Base-by-base conservation (phyloP, 2,888 invertebrate genomes). In the Macropis europaea region DNA sequence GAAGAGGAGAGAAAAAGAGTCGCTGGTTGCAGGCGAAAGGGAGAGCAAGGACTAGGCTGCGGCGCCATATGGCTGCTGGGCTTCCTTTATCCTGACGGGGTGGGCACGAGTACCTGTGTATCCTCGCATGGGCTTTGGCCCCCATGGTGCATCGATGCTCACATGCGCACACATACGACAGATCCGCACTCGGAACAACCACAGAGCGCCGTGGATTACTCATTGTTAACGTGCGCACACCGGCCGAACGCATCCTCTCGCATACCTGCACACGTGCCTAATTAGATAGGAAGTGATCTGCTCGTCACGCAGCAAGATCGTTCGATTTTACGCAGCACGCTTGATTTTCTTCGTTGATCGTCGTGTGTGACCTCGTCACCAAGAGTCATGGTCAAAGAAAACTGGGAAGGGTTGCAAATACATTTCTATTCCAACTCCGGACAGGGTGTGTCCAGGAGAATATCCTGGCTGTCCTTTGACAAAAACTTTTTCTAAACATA, bases 61-160 rank as follows among this genome's bases (percentile, higher is more conserved):
- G 76, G 78, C 75, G 79, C 83, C 83, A 84, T 83, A 83, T 83
- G 83, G 83, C 82, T 76, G 77, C 73, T 76, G 54, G 71, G 66
- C n/a, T 42, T 73, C 75, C 81, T 81, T 81, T 81, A 81, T 78
- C 74, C 81, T 48, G 38, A 75, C 61, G 71, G 72, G 64, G 66
- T 71, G 56, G 67, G 53, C 66, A 61, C 73, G 50, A 79, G 80
- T 78, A 78, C 76, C 78, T 78, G 75, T 60, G 69, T 68, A 73
- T 54, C 56, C 60, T 36, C 66, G 48, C 38, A 48, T 47, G 48
- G 36, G 47, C 13, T 34, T 42, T 24, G 15, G 43, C 54, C 40
- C 53, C 28, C 61, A 64, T 54, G 64, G 73, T 75, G 68, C 62
- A 79, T 54, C 73, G 59, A 59, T 38, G 68, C 53, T 66, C 34